A percentile compares a stretch with the other conserved stretches of the same genome.
Conservation (phyloP, 2,888 invertebrate genomes). For the Macropis europaea region DNA sequence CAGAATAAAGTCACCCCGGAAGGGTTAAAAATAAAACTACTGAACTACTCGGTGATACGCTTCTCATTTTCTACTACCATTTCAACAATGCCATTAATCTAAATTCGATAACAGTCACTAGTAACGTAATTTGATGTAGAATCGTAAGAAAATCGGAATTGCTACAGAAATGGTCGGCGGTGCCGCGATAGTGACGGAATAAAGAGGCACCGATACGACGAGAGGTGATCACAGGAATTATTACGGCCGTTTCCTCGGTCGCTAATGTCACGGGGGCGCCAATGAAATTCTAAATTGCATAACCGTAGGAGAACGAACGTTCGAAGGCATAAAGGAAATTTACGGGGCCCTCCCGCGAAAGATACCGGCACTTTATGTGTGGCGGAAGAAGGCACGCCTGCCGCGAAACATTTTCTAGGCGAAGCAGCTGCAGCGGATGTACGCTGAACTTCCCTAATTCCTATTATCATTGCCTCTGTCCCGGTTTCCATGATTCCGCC, state of each 20-base stretch:
- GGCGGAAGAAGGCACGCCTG: neutral
- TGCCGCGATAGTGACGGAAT: neutral
- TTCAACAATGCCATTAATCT: no score
- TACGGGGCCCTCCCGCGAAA: neutral
- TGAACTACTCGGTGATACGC: no score
- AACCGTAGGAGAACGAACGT: neutral
- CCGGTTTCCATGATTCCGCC: neutral
- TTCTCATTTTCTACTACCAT: no score
- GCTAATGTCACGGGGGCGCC: neutral
- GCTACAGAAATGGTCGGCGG: no score
- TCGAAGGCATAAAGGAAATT: conserved; percentile 9
- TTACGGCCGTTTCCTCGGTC: neutral
- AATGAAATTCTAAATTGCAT: conserved; percentile 19
- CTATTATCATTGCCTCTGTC: conserved; percentile 22
- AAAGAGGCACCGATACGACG: no score
- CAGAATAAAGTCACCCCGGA: no score
- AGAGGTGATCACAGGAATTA: conserved; percentile 8
- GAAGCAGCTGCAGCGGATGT: conserved; percentile 22
- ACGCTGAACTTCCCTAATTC: conserved; percentile 24
- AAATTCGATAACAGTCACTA: no score
- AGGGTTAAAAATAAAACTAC: no score
- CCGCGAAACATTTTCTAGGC: neutral
- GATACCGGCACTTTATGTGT: neutral
- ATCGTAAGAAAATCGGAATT: no score
- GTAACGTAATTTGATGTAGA: no score